These are phyloP conservation scores for Hemitrygon akajei DNA, from an alignment of 2,797 vertebrate species.

Conservation along the genomic window DNA sequence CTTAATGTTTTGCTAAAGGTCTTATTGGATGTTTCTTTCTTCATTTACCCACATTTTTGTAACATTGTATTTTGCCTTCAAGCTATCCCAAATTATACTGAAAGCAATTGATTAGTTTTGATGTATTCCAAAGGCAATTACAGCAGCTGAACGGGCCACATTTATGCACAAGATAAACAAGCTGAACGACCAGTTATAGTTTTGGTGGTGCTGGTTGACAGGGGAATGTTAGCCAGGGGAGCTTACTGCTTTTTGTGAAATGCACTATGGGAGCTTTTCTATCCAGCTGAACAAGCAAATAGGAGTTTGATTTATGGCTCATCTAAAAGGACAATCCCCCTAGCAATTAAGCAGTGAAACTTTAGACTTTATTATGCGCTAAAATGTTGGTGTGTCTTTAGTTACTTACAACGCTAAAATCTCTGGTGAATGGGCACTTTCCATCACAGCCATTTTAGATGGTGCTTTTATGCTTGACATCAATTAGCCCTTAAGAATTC, in stretches of 20 bases:
- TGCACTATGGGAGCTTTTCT: too few relatives aligned
- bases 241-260: neutral
- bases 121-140: neutral
- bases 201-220: neutral
- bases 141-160: neutral
- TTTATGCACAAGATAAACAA: too few relatives aligned
- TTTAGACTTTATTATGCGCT: too few relatives aligned
- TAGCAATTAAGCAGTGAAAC: too few relatives aligned
- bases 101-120: neutral
- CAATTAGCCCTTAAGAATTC: neutral
- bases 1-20: neutral
- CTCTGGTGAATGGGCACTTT: neutral
- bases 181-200: neutral
- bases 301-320: too few relatives aligned
- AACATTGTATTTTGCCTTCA: neutral
- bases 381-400: neutral
- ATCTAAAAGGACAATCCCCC: too few relatives aligned
- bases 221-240: neutral
- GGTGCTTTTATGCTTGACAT: too few relatives aligned
- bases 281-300: too few relatives aligned
- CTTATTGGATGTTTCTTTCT: neutral
- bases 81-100: neutral
- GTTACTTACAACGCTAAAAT: neutral
- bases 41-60: neutral
- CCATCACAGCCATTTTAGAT: neutral